Base-by-base conservation (phyloP, 2,888 invertebrate genomes). In the Steinernema carpocapsae region DNA sequence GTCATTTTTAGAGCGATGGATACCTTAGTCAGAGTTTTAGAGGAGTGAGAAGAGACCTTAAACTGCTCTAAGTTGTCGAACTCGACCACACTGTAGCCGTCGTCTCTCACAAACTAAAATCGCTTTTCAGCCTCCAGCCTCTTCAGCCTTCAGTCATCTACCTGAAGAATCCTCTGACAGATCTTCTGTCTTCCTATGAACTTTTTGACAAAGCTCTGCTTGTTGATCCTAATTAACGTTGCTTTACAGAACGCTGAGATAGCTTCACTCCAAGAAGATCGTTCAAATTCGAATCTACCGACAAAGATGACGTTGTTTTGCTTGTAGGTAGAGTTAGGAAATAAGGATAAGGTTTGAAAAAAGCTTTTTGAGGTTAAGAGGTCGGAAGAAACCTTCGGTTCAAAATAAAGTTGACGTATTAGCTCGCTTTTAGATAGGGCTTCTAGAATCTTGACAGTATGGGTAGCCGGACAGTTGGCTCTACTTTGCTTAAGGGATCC, bases 191-290 rank as follows among this genome's bases (percentile, higher is more conserved):
- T 14, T 6, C 74, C 43, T n/a, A 74, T 71, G 12, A 64, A 70
- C 37, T 76, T 76, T 14, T 46, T 37, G 17, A 43, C 43, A 22
- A 76, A 76, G 26, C 56, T 64, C 73, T 71, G 64, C 48, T 74
- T 76, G 59, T 52, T 70, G 26, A 78, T 22, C n/a, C 51, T 59
- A 22, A 79, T 72, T 1, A 75, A 78, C 1, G 78, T 76, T 1
- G 82, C 77, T 19, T 74, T 75, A 26, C 73, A 77, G 1, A 77
- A 76, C 10, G 76, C 51, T 1, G 79, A 76, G 12, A 80, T 72
- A 1, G 78, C 82, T 46, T 76, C 71, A 0, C 77, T 76, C 83
- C 83, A 83, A 1, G 81, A 73, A 1, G 78, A 73, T 52, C 79
- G 80, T 1, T 82, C 82, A 0, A 78, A 76, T 17, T 76, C 75